These are phyloP conservation scores for Anguilla pacifica DNA, from an alignment of 2,797 vertebrate genomes.

Conservation along the genomic window DNA sequence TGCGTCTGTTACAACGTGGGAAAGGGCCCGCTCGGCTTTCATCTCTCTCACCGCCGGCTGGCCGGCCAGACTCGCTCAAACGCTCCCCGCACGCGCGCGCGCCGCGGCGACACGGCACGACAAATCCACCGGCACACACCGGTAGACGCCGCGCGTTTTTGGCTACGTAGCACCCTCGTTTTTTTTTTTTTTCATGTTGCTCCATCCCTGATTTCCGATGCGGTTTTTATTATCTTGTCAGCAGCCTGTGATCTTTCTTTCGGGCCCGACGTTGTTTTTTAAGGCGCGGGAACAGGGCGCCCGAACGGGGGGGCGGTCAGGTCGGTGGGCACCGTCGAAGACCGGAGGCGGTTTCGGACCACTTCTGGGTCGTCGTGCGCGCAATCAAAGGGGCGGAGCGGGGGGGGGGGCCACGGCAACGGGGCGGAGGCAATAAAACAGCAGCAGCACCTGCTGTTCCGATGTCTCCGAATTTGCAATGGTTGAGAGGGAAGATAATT, in stretches of 20 bases:
- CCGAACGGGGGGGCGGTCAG: slow-evolving; percentile 39
- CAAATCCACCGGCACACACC: slow-evolving; percentile 6
- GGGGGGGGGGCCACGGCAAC: not conserved
- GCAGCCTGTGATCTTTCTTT: not conserved
- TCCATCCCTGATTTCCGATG: slow-evolving; percentile 1
- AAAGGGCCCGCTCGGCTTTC: slow-evolving; percentile 35
- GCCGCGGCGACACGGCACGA: not conserved
- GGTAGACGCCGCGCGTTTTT: slow-evolving; percentile 13
- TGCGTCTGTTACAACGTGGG: slow-evolving; percentile 39
- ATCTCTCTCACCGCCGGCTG: slow-evolving; percentile 55
- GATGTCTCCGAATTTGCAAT: slow-evolving; percentile 45
- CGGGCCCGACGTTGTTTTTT: not conserved
- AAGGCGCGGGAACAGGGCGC: too few species aligned
- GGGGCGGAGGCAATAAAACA: slow-evolving; percentile 29
- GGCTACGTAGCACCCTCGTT: not conserved
- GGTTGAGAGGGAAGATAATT: slow-evolving; percentile 40
- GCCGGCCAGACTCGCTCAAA: slow-evolving; percentile 5
- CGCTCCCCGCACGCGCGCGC: not conserved
- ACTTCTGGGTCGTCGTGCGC: slow-evolving; percentile 44
- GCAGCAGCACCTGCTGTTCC: slow-evolving; percentile 55
- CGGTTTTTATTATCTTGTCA: not conserved
- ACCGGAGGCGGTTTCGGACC: slow-evolving; percentile 29
- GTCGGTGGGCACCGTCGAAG: slow-evolving; percentile 39
- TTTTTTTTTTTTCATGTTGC: not conserved
- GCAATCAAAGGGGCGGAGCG: slow-evolving; percentile 24